Evolutionary conservation across 2,113 vertebrate species (phyloP), one percentile per base, ranked within the genome.

Genomic region (Himantopus leucocephalus): DNA sequence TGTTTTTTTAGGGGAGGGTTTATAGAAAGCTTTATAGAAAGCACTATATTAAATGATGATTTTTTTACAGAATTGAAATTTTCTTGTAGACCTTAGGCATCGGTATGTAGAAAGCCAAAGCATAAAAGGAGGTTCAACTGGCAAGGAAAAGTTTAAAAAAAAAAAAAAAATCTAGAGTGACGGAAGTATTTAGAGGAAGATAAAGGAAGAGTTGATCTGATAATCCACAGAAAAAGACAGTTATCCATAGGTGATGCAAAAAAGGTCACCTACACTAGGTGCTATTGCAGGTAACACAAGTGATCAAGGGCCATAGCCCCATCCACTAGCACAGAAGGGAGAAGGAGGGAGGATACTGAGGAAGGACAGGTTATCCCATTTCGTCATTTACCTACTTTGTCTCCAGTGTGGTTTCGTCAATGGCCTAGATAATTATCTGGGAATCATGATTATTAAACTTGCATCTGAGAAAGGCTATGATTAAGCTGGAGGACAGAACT

Each of bases 171-270:
- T 14, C 48, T 35, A 10, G 21, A 73, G 35, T 56, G 63, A 47
- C 0, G 0, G 48, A 66, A 66, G 59, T 77, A 62, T 86, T 92
- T 80, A 74, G 47, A 85, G 37, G 60, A 85, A 85, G 74, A 52
- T 82, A 55, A 95, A 84, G 71, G 60, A 60, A 80, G 73, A 87
- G 63, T 70, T 94, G 52, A 71, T 93, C 60, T 81, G 81, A 50
- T 93, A 93, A 66, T 71, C 81, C 52, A 59, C 47, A 82, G 88
- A 87, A 96, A 84, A 91, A 81, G 84, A 45, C 50, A 66, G 60
- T 87, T 94, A 71, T 37, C 77, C 5, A 3, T 32, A 62, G 63
- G 59, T 60, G 52, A 77, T 91, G 47, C 73, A 18, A 3, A 12
- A 82, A 88, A 63, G 86, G 60, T 91, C 64, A 77, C 63, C 59